Evolutionary conservation across 2,797 vertebrate species (phyloP), one percentile per base, ranked within the genome.

Genomic region (Decapterus maruadsi): DNA sequence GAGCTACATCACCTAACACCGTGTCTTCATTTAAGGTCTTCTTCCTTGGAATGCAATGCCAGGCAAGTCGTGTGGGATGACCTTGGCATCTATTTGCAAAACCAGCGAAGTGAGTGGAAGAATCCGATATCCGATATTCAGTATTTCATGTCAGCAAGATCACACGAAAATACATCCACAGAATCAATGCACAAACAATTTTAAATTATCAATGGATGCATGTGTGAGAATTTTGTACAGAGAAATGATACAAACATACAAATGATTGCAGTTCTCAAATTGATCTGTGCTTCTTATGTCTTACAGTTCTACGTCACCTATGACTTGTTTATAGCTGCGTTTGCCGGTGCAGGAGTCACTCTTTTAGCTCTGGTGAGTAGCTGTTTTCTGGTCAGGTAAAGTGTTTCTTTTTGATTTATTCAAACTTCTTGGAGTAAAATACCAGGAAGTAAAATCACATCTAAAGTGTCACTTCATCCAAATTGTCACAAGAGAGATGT

Each of bases 31-130:
- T 90, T 87, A 59, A 99, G 98, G 98, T 42, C 93, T 99, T 83
- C 95, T 99, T 75, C 97, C 98, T 74, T 99, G 98, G 98, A 98
- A 97, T 20, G 96, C 97, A 26, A 96, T 96, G 84, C 98, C 98
- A 8, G 98, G 98, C 68, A 97, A 97, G 82, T 94, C 96, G 80
- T 99, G 98, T 57, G 98, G 98, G 81, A 94, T 96, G 87, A 97
- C 96, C 89, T 95, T 99, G 92, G 96, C 97, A 60, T 95, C 96
- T 84, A 97, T 99, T 90, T 99, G 98, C 94, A 99, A 98, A 94
- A 96, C 96, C 87, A 96, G 94, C 0, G 97, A 99, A 96, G 98
- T 99, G 80, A 96, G 97, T 92, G 51, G n/a, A 78, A 45, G 14
- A 56, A 79, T 77, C 46, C 29, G 56, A 54, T 72, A 62, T 81